Evolutionary conservation across 2,888 invertebrate genomes (phyloP).

Genomic region (Craniophora ligustri): DNA sequence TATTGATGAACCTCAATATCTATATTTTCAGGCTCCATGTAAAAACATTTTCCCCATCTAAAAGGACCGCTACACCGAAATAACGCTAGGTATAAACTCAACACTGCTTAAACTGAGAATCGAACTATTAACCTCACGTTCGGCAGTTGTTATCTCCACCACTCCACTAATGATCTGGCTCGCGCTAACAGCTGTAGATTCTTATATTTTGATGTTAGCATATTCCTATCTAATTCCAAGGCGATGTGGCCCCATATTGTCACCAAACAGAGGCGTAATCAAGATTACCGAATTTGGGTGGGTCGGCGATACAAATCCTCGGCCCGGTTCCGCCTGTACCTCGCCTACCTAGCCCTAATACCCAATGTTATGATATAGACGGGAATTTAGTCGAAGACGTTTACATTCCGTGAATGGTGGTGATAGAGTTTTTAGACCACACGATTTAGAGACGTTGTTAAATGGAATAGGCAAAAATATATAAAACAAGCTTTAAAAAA

Average conservation of each 20-base stretch:
- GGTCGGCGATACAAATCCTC: constrained; percentile 42
- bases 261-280: constrained; percentile 27
- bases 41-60: no score
- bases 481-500: no score
- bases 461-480: no score
- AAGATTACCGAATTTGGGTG: constrained; percentile 44
- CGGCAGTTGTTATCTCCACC: no score
- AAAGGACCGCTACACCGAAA: no score
- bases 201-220: neutral
- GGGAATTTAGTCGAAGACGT: constrained; percentile 48
- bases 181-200: no score
- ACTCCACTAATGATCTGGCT: no score
- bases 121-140: no score
- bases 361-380: constrained; percentile 48
- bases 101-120: no score
- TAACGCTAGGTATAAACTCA: no score
- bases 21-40: no score
- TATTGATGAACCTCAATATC: no score
- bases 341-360: constrained; percentile 22
- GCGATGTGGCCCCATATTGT: constrained; percentile 18
- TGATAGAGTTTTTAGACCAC: constrained; percentile 7
- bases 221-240: constrained; percentile 20
- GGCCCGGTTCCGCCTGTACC: constrained; percentile 22
- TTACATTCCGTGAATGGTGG: constrained; percentile 43
- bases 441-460: constrained; percentile 27